These are phyloP conservation scores for Daktulosphaira vitifoliae DNA, from an alignment of 1,140 invertebrate species.

Conservation along the genomic window DNA sequence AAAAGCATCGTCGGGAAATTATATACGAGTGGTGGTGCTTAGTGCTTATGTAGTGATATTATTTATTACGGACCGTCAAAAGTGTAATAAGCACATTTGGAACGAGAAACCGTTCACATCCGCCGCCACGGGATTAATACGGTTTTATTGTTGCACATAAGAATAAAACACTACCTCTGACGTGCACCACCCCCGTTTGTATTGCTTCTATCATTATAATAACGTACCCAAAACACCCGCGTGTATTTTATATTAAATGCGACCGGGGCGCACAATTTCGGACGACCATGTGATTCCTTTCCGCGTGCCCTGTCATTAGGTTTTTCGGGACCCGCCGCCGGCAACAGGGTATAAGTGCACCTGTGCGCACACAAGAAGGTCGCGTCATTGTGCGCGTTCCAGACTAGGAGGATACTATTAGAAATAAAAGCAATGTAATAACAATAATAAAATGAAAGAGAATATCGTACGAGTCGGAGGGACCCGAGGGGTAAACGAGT, in stretches of 20 bases:
- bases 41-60: no score
- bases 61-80: no score
- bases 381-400: not conserved
- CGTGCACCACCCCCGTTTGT: conserved; percentile 2
- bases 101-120: no score
- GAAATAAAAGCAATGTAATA: conserved; percentile 2
- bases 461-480: not conserved
- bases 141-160: not conserved
- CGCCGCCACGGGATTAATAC: no score
- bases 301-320: conserved; percentile 24
- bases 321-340: not conserved
- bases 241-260: conserved; percentile 2
- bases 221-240: not conserved
- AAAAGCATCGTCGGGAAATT: no score
- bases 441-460: not conserved
- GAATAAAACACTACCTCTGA: not conserved
- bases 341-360: not conserved
- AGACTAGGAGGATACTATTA: not conserved
- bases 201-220: conserved; percentile 13
- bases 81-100: no score
- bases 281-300: conserved; percentile 8
- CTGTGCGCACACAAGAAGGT: not conserved
- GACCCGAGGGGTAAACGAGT: not conserved
- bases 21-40: no score
- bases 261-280: not conserved